These are phyloP conservation scores for Epizoanthus stellaris DNA, from an alignment of 92 coral and sea anemone species.

Conservation along the genomic window DNA sequence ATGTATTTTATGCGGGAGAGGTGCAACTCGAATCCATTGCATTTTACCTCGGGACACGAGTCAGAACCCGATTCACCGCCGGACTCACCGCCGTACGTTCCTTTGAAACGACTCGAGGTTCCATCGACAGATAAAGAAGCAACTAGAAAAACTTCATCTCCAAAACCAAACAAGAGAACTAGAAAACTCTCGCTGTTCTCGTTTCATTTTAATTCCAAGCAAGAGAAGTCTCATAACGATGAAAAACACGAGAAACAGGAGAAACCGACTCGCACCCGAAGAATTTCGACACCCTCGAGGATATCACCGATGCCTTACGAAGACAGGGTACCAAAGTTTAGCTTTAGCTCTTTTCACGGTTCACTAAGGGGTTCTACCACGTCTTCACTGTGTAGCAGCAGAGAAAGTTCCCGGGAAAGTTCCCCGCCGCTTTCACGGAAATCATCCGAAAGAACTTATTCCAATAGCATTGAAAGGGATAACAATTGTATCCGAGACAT, in stretches of 20 bases:
- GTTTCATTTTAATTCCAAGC: slow-evolving; percentile 75
- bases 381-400: slow-evolving; percentile 50
- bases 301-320: slow-evolving; percentile 37
- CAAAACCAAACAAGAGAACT: slow-evolving; percentile 71
- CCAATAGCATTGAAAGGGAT: slow-evolving; percentile 61
- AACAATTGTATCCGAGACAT: slow-evolving; percentile 68
- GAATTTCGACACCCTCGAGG: slow-evolving; percentile 58
- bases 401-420: slow-evolving; percentile 78
- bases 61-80: slow-evolving; percentile 42
- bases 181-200: slow-evolving; percentile 86
- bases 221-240: slow-evolving; percentile 60
- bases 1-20: slow-evolving; percentile 53
- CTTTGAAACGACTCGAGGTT: slow-evolving; percentile 33
- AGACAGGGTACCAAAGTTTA: slow-evolving; percentile 44
- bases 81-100: slow-evolving; percentile 29
- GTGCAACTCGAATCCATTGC: slow-evolving; percentile 65
- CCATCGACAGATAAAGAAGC: slow-evolving; percentile 37
- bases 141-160: slow-evolving; percentile 50
- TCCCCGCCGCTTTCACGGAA: slow-evolving; percentile 64
- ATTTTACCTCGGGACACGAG: slow-evolving; percentile 84
- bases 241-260: slow-evolving; percentile 62
- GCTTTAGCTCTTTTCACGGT: slow-evolving; percentile 64
- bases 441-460: slow-evolving; percentile 47
- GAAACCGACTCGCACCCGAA: slow-evolving; percentile 46
- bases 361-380: slow-evolving; percentile 44